Evolutionary conservation across 2,797 vertebrate genomes (phyloP).

Genomic region (Enteromius paludinosus): DNA sequence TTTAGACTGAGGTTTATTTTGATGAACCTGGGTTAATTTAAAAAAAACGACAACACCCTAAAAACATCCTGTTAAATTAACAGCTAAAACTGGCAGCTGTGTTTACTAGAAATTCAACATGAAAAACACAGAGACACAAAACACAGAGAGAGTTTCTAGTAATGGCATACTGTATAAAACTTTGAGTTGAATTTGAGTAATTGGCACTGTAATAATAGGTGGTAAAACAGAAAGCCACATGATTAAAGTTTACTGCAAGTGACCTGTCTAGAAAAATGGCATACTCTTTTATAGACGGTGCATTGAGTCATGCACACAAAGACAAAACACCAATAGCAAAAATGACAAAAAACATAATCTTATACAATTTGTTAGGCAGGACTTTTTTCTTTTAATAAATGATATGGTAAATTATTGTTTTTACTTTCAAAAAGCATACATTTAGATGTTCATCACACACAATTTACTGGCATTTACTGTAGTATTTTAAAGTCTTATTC

Average conservation of each 20-base stretch:
- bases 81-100: background rate
- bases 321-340: background rate
- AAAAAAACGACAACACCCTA: background rate
- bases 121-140: background rate
- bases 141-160: background rate
- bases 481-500: background rate
- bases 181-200: background rate
- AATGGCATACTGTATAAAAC: background rate
- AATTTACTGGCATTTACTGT: background rate
- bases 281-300: background rate
- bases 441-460: background rate
- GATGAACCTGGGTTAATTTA: background rate
- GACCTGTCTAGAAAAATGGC: background rate
- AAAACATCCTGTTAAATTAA: background rate
- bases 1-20: background rate
- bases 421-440: background rate
- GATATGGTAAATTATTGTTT: background rate
- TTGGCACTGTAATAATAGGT: background rate
- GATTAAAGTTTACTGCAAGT: background rate
- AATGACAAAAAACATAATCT: background rate
- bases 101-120: background rate
- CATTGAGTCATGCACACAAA: background rate
- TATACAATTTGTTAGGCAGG: background rate
- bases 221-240: background rate
- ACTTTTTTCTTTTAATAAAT: background rate